A percentile compares a stretch with the other conserved stretches of the same genome.
Conservation (phyloP, 1,140 invertebrate species). For the Drosophila orena region DNA sequence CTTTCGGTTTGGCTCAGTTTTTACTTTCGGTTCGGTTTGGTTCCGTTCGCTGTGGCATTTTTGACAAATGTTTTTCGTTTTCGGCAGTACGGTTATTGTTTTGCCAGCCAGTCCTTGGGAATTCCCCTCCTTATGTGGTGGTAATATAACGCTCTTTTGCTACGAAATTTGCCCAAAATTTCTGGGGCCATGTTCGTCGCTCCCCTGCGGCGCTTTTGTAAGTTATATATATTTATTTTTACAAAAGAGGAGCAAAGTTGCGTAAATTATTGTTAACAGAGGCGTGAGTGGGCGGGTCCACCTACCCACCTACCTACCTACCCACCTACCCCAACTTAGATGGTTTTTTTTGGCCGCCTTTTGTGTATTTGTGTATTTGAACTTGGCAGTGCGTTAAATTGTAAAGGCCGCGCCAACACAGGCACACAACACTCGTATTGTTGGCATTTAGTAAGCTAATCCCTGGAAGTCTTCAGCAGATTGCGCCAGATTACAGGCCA, state of each 20-base stretch:
- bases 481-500: conserved; percentile 65
- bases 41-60: conserved; percentile 45
- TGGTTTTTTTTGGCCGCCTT: conserved; percentile 52
- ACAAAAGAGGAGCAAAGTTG: conserved; percentile 82
- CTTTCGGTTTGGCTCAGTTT: neutral
- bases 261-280: conserved; percentile 81
- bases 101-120: conserved; percentile 37
- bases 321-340: conserved; percentile 7
- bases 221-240: conserved; percentile 73
- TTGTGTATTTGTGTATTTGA: conserved; percentile 71
- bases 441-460: conserved; percentile 69
- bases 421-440: conserved; percentile 33
- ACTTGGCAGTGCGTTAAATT: conserved; percentile 82
- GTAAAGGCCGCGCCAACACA: conserved; percentile 71
- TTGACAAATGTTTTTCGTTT: conserved; percentile 73
- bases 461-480: conserved; percentile 73
- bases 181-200: conserved; percentile 45
- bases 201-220: conserved; percentile 63
- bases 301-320: neutral
- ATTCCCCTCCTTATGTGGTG: conserved; percentile 16
- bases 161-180: conserved; percentile 66
- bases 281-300: conserved; percentile 63
- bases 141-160: conserved; percentile 79
- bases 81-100: conserved; percentile 68
- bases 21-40: conserved; percentile 7